Conservation (phyloP, 2,888 invertebrate species). For the Thyatira batis region DNA sequence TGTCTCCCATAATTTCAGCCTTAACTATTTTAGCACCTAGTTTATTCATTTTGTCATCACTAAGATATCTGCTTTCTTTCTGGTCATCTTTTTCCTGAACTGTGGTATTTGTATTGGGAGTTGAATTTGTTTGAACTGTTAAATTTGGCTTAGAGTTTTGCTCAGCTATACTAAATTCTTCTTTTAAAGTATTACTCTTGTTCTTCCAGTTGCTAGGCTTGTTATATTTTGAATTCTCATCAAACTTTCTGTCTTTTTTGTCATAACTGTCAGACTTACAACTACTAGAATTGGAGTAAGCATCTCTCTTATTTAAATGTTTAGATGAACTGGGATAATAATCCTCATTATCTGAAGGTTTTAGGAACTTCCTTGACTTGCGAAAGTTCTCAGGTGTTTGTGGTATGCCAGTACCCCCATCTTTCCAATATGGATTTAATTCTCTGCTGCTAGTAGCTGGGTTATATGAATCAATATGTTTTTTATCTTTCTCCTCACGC, state of each 20-base stretch:
- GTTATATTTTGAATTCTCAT: neutral
- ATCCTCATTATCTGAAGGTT: conserved; percentile 63
- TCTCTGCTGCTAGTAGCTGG: conserved; percentile 89
- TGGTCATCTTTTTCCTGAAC: conserved; percentile 17
- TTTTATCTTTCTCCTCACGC: conserved; percentile 75
- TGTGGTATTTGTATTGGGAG: conserved; percentile 8
- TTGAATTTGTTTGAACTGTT: no score
- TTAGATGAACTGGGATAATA: conserved; percentile 44
- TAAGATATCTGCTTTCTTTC: conserved; percentile 69
- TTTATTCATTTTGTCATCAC: conserved; percentile 93
- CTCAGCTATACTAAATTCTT: neutral
- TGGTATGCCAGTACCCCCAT: conserved; percentile 93
- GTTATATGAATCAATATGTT: conserved; percentile 83
- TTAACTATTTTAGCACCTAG: conserved; percentile 95
- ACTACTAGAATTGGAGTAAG: conserved; percentile 4
- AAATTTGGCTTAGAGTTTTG: neutral
- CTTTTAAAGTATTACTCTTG: conserved; percentile 3
- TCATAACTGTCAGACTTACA: conserved; percentile 8
- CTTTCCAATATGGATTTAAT: conserved; percentile 96
- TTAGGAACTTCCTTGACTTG: conserved; percentile 61
- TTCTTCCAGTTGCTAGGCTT: conserved; percentile 3
- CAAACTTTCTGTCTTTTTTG: neutral
- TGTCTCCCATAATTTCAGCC: conserved; percentile 96
- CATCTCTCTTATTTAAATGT: conserved; percentile 5
- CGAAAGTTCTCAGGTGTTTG: conserved; percentile 59